Base-by-base conservation (phyloP, 2,888 invertebrate genomes). In the Tachina fera region DNA sequence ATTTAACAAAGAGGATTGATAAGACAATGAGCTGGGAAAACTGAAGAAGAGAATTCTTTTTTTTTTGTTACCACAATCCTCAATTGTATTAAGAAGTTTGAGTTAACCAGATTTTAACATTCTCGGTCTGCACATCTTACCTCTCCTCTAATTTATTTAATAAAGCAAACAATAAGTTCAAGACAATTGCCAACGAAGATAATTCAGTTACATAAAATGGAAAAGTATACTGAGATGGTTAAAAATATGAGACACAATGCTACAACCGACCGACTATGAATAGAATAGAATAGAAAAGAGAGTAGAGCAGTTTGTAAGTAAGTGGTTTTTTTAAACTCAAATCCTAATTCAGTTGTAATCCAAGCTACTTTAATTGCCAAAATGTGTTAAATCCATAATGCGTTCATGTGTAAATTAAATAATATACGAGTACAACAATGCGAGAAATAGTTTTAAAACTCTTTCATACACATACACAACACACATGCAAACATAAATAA, bases 371-470 rank as follows among this genome's bases (percentile, higher is more conserved):
- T 89, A 90, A 91, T 91, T 90, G 87, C 82, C 75, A 87, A 90
- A 90, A 91, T 91, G 91, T 91, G 91, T 90, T 91, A 91, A 91
- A 89, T 89, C 89, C 89, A 88, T 90, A 90, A 90, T 90, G 90
- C 89, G 89, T 89, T 90, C 90, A 90, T 83, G 83, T 72, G 68
- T 79, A 76, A 83, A 83, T 79, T 76, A 11, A 76, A 74, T 75
- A 58, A 81, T 74, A 70, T 11, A n/a, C n/a, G n/a, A n/a, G n/a
- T n/a, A 31, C 14, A 61, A 70, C 67, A 76, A 84, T 9, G 19
- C 11, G 39, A 63, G n/a, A 56, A 19, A 9, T 22, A 56, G 63
- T 68, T 68, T 70, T 39, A 47, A 56, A 81, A 68, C 72, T 68
- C 72, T 72, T 47, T 41, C 80, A 80, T 60, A 16, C 41, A 51